Conservation (phyloP, 1,140 invertebrate species). For the Ips typographus region DNA sequence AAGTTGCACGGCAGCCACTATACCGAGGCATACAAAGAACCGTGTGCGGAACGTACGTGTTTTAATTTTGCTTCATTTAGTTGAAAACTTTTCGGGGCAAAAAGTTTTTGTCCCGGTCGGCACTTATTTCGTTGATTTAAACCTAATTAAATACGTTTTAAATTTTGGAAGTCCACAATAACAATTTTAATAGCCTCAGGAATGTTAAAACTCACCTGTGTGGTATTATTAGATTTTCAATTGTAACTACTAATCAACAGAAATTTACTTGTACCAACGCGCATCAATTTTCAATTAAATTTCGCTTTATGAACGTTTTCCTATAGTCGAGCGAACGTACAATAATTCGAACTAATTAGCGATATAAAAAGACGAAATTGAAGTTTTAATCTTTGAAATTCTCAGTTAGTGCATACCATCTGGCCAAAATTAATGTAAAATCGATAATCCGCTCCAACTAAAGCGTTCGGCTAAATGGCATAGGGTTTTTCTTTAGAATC, state of each 20-base stretch:
- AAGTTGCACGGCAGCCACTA: conserved; percentile 7
- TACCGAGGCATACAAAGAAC: not conserved
- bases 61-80: conserved; percentile 27
- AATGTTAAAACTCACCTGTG: too few relatives aligned
- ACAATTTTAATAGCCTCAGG: too few relatives aligned
- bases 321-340: not conserved
- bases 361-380: conserved; percentile 18
- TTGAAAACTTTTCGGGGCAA: conserved; percentile 19
- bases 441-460: conserved; percentile 34
- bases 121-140: conserved; percentile 22
- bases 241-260: too few relatives aligned
- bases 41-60: conserved; percentile 11
- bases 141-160: conserved; percentile 28
- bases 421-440: conserved; percentile 40
- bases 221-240: too few relatives aligned
- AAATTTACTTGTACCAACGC: too few relatives aligned
- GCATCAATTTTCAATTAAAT: too few relatives aligned
- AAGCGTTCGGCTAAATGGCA: conserved; percentile 27
- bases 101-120: conserved; percentile 10
- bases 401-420: conserved; percentile 40
- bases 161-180: not conserved
- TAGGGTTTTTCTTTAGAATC: conserved; percentile 22
- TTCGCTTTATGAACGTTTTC: too few relatives aligned
- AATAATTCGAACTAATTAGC: conserved; percentile 1
- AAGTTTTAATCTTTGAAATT: conserved; percentile 39